Base-by-base conservation (phyloP, 1,140 invertebrate genomes). In the Zaprionus kolodkinae region DNA sequence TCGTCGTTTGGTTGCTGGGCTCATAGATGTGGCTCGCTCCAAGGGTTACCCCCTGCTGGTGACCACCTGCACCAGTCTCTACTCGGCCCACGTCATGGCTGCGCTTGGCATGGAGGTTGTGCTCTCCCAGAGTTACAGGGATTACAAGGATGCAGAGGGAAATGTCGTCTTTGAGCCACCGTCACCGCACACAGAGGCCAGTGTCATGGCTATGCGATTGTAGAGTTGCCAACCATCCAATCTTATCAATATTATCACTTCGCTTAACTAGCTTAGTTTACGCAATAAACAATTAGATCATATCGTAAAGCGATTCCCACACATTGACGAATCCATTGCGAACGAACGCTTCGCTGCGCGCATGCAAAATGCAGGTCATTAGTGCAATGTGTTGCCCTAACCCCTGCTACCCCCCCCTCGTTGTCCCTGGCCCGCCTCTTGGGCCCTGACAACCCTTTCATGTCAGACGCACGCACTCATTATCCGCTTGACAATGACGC, bases 351-450 rank as follows among this genome's bases (percentile, higher is more conserved):
- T 66, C 77, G 63, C 50, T 71, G 66, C 60, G 50, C 38, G 45
- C 59, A 69, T 72, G 72, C 72, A 79, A 86, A 86, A 87, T 86
- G 83, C 83, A 87, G 83, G 83, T 87, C 83, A 86, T 87, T 86
- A 87, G 79, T 73, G 83, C 72, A 76, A 56, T 40, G 11, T 25
- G 3, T 3, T 6, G 27, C 6, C 27, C 27, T 6, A 5, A 6
- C 27, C 27, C 21, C 21, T 21, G 1, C 27, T 30, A 0, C 27
- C 27, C 25, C 27, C 27, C 12, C 36, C 11, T 52, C 21, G 21
- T 21, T 21, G 13, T 0, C 33, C 6, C 1, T 25, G 10, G 6
- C 27, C 7, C 2, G 30, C 13, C 4, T 11, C 36, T 5, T 15
- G 40, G 33, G 33, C 17, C 4, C 40, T 2, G 25, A 21, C 50